A percentile compares a stretch with the other conserved stretches of the same genome.
phyloP scores from a whole-genome alignment of 2,888 invertebrate genomes.

The Gnatocerus cornutus region DNA sequence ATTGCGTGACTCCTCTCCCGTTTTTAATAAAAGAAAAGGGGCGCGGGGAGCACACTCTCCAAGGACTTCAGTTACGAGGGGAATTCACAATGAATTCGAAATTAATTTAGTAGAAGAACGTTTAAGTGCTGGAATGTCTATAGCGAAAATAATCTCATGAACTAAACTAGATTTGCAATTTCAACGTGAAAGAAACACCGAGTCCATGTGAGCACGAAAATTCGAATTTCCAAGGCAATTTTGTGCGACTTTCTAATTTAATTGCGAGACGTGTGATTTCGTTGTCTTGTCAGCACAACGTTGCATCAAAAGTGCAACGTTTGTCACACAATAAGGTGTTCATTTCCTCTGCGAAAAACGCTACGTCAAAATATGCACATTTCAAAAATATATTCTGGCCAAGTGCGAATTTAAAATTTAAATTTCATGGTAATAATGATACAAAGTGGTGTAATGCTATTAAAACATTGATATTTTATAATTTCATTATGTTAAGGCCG shows the following conservation, averaged over 20 bases:
- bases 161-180: constrained; percentile 51
- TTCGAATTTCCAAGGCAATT: constrained; percentile 41
- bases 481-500: constrained; percentile 24
- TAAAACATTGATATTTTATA: constrained; percentile 36
- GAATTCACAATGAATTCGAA: constrained; percentile 64
- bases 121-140: constrained; percentile 58
- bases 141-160: constrained; percentile 57
- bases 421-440: constrained; percentile 27
- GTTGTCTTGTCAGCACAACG: constrained; percentile 19
- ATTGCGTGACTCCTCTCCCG: constrained; percentile 42
- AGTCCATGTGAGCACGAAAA: constrained; percentile 37
- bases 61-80: constrained; percentile 49
- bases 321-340: constrained; percentile 44
- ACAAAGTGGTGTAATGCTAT: constrained; percentile 15
- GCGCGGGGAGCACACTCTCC: constrained; percentile 27
- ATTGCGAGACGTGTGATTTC: constrained; percentile 18
- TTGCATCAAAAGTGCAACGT: constrained; percentile 43
- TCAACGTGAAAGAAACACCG: constrained; percentile 42
- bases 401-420: constrained; percentile 20
- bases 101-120: constrained; percentile 67
- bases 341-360: constrained; percentile 36
- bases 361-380: constrained; percentile 30
- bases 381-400: constrained; percentile 6
- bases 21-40: constrained; percentile 49
- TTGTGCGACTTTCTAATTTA: constrained; percentile 34